Conservation (phyloP, 2,113 vertebrate species). For the Dascyllus trimaculatus region DNA sequence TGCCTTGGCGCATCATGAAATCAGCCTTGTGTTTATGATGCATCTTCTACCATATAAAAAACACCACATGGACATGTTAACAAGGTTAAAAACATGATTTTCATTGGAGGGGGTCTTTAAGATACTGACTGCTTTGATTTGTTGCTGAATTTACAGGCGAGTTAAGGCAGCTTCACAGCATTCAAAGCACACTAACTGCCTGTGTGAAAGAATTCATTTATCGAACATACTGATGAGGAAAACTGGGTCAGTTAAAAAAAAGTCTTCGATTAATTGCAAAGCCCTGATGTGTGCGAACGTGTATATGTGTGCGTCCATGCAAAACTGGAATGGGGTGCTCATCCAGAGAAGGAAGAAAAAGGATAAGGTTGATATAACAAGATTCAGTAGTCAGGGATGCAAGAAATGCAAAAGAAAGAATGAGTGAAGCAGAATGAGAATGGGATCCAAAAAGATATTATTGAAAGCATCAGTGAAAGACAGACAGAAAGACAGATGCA, state of each 20-base stretch:
- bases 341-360: background rate
- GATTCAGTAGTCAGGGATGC: conserved; percentile 27
- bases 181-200: background rate
- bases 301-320: background rate
- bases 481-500: conserved; percentile 29
- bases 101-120: too few relatives aligned
- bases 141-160: background rate
- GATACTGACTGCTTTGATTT: background rate
- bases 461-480: conserved; percentile 51
- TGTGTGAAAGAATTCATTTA: background rate
- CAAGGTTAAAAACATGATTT: too few relatives aligned
- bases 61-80: too few relatives aligned
- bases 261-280: background rate
- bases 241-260: conserved; percentile 5
- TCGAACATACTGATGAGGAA: background rate
- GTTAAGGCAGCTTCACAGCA: background rate
- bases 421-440: conserved; percentile 42
- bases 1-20: too few relatives aligned
- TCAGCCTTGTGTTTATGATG: too few relatives aligned
- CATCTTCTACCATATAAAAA: too few relatives aligned
- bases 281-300: background rate
- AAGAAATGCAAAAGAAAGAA: conserved; percentile 40
- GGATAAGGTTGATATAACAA: conserved; percentile 21
- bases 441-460: conserved; percentile 40
- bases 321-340: background rate